These are phyloP conservation scores for Siniperca knerii DNA, from an alignment of 2,113 vertebrate species.

Conservation along the genomic window DNA sequence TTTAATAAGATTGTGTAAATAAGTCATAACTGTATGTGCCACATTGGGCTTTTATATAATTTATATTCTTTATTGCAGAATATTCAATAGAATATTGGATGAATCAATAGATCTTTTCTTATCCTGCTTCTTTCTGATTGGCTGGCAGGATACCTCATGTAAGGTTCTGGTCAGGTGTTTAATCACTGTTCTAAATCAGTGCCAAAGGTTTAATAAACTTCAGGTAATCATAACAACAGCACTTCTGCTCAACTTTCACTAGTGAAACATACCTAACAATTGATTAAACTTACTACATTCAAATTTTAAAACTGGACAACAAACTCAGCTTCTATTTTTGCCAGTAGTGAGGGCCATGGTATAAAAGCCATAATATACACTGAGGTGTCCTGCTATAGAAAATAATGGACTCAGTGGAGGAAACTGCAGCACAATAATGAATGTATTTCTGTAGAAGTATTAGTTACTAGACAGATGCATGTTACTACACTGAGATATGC, in stretches of 20 bases:
- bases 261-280: background rate
- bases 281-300: background rate
- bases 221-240: background rate
- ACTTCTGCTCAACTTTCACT: too few relatives aligned
- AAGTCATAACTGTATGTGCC: background rate
- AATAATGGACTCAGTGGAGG: background rate
- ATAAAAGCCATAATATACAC: background rate
- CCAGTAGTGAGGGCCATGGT: background rate
- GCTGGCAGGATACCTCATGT: background rate
- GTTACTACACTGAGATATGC: background rate
- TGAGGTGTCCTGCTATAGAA: background rate
- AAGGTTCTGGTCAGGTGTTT: background rate
- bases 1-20: slow-evolving; percentile 12
- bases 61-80: background rate
- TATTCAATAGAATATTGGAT: background rate
- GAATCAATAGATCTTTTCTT: background rate
- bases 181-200: background rate
- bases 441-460: background rate
- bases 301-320: too few relatives aligned
- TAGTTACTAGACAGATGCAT: background rate
- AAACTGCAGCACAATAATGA: background rate
- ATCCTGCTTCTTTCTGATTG: background rate
- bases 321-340: background rate
- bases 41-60: background rate
- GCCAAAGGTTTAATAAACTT: background rate